A percentile compares a stretch with the other conserved stretches of the same genome.
Conservation (phyloP, 2,888 invertebrate species). For the Cylindroiulus punctatus region DNA sequence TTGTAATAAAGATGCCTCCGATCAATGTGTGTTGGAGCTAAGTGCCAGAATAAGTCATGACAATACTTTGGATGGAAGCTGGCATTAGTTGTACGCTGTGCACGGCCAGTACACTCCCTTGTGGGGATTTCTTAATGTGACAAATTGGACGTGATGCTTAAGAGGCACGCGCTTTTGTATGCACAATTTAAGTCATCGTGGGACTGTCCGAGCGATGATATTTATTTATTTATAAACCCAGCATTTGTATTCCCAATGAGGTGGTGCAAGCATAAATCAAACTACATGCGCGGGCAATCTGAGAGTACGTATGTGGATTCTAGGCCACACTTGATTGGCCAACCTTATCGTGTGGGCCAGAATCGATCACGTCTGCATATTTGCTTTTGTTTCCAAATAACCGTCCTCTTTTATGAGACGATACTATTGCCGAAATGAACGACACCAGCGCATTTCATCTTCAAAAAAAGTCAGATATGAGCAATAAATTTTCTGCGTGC, state of each 20-base stretch:
- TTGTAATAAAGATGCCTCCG: neutral
- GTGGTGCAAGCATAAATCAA: neutral
- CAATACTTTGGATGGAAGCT: neutral
- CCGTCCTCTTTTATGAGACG: too few species aligned
- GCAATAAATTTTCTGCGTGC: too few species aligned
- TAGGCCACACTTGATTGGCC: neutral
- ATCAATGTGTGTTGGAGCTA: neutral
- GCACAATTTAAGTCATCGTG: neutral
- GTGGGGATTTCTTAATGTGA: neutral
- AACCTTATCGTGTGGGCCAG: neutral
- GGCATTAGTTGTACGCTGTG: neutral
- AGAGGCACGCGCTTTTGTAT: neutral
- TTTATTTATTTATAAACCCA: neutral
- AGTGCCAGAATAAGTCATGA: neutral
- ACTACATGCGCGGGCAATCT: neutral
- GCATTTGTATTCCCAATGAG: neutral
- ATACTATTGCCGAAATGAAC: too few species aligned
- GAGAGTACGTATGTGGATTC: neutral
- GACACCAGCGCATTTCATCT: too few species aligned
- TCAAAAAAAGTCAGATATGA: too few species aligned
- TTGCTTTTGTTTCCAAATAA: too few species aligned
- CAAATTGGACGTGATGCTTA: neutral
- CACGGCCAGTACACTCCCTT: neutral
- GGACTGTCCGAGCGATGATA: neutral
- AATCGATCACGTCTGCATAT: neutral